Percentiles rank a stretch among this genome's conserved stretches.
phyloP scores from a whole-genome alignment of 2,888 invertebrate species.

The Acronicta leporina region DNA sequence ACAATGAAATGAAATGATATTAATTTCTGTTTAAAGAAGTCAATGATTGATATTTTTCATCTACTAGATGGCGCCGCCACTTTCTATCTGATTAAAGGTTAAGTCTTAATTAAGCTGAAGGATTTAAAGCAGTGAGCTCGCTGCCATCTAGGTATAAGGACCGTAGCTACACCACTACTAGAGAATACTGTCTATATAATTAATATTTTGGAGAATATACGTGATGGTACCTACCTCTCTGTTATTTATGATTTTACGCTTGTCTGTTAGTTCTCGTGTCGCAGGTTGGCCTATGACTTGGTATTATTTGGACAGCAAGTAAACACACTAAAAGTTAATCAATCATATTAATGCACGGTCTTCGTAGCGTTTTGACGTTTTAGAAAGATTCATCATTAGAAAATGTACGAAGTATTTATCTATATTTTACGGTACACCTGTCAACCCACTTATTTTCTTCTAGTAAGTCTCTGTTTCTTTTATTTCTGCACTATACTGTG shows the following conservation, averaged over 20 bases:
- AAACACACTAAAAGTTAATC: conserved; percentile 35
- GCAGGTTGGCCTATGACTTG: conserved; percentile 4
- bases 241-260: conserved; percentile 30
- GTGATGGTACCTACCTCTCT: not conserved
- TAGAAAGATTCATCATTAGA: conserved; percentile 31
- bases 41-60: no score
- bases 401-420: conserved; percentile 1
- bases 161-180: no score
- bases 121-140: no score
- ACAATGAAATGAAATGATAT: no score
- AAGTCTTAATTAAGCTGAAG: no score
- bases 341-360: conserved; percentile 33
- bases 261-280: conserved; percentile 36
- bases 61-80: no score
- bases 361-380: conserved; percentile 32
- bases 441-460: not conserved
- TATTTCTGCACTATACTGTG: not conserved
- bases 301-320: conserved; percentile 8
- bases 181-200: not conserved
- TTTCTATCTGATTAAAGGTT: no score
- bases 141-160: no score
- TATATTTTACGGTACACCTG: not conserved
- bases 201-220: not conserved
- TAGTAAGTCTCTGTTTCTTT: not conserved
- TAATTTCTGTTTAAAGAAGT: no score